These are phyloP conservation scores for Pyrocoelia pectoralis DNA, from an alignment of 2,888 invertebrate species.

Conservation along the genomic window DNA sequence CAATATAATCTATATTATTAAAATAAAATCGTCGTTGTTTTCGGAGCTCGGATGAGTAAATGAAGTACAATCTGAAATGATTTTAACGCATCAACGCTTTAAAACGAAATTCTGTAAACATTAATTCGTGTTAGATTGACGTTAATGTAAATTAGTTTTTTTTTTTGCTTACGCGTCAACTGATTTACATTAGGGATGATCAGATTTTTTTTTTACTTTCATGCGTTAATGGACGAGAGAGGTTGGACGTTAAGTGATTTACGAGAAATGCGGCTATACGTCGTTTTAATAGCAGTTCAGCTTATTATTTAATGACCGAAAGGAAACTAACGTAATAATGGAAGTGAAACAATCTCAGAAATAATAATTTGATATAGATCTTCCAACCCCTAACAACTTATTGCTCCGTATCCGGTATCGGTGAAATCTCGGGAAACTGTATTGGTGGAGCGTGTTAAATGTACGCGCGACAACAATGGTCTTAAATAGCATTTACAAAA, in stretches of 20 bases:
- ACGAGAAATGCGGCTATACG: not conserved
- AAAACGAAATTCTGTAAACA: constrained; percentile 23
- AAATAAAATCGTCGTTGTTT: constrained; percentile 23
- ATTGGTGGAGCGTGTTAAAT: constrained; percentile 29
- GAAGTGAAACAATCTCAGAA: constrained; percentile 39
- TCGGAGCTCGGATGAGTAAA: constrained; percentile 21
- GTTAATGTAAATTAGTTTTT: constrained; percentile 25
- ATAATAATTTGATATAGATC: constrained; percentile 37
- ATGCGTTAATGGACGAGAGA: not conserved
- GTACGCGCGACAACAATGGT: constrained; percentile 27
- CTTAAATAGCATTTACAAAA: constrained; percentile 22
- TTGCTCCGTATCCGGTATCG: constrained; percentile 39
- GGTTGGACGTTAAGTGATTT: not conserved
- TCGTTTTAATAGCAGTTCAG: constrained; percentile 16
- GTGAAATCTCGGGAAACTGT: constrained; percentile 33
- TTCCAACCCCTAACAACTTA: constrained; percentile 37
- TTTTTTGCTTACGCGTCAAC: constrained; percentile 11
- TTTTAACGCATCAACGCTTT: constrained; percentile 27
- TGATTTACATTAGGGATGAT: constrained; percentile 2
- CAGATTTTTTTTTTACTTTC: not conserved
- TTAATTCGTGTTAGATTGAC: constrained; percentile 31
- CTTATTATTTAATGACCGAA: constrained; percentile 37
- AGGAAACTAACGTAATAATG: constrained; percentile 34
- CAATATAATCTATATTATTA: constrained; percentile 24
- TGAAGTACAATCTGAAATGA: constrained; percentile 28